Conservation (phyloP, 2,888 invertebrate genomes). For the Eudemis profundana region DNA sequence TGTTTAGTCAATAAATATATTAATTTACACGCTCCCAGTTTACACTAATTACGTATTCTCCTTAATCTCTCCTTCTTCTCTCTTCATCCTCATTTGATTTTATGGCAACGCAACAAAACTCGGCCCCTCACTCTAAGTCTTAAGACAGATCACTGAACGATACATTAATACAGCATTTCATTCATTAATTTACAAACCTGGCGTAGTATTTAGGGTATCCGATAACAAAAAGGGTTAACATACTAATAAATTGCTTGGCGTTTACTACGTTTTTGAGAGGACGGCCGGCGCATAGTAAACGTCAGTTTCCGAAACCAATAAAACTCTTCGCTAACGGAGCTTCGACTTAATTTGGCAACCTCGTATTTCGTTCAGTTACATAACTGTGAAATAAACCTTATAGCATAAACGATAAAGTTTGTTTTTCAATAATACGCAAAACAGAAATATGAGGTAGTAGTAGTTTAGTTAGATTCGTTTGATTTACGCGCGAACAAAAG, state of each 20-base stretch:
- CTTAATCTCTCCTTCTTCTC: no score
- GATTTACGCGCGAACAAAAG: neutral
- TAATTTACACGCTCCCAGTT: no score
- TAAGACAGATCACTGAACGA: neutral
- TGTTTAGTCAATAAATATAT: no score
- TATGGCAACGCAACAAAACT: no score
- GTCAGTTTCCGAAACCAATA: conserved; percentile 25
- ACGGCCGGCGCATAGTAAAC: neutral
- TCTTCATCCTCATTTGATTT: no score
- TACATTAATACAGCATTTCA: no score
- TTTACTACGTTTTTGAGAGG: neutral
- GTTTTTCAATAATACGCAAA: neutral
- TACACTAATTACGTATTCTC: no score
- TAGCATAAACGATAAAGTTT: neutral
- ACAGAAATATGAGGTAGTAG: neutral
- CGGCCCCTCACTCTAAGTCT: no score
- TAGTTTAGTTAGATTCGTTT: neutral
- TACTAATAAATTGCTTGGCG: neutral
- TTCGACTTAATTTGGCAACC: neutral
- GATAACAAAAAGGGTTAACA: neutral
- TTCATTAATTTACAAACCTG: neutral
- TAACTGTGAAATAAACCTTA: neutral
- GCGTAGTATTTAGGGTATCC: neutral
- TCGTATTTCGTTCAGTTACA: neutral
- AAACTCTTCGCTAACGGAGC: conserved; percentile 1